phyloP scores from a whole-genome alignment of 2,113 vertebrate species.

The Astatotilapia flaviijosephi region DNA sequence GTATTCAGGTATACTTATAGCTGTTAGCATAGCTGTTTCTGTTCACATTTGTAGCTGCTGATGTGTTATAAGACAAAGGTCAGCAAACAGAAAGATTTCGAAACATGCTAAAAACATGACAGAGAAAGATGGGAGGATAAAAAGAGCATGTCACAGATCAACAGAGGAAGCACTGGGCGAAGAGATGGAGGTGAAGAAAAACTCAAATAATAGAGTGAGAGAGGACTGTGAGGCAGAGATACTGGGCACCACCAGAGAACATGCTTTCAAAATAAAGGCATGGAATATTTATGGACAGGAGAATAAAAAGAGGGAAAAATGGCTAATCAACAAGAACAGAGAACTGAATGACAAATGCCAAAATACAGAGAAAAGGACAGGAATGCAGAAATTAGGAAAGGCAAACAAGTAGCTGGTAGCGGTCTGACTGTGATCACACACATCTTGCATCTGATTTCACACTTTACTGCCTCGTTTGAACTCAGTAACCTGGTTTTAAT shows the following conservation, averaged over 20 bases:
- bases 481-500: conserved; percentile 23
- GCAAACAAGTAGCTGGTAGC: neutral
- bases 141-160: neutral
- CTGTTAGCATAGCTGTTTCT: neutral
- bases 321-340: neutral
- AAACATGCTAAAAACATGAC: neutral
- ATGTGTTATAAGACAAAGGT: neutral
- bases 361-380: neutral
- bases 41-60: neutral
- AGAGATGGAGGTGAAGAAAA: neutral
- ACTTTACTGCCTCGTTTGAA: conserved; percentile 31
- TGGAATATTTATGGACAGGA: neutral
- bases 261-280: neutral
- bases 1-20: neutral
- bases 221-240: neutral
- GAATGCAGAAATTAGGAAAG: neutral
- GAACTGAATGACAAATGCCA: neutral
- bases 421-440: neutral
- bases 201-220: neutral
- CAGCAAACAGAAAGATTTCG: neutral
- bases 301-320: neutral
- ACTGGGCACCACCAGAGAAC: neutral
- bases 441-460: conserved; percentile 3
- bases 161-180: neutral
- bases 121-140: neutral